A percentile compares a stretch with the other conserved stretches of the same genome.
phyloP scores from a whole-genome alignment of 92 coral and sea anemone species.

The Bergia sp. region DNA sequence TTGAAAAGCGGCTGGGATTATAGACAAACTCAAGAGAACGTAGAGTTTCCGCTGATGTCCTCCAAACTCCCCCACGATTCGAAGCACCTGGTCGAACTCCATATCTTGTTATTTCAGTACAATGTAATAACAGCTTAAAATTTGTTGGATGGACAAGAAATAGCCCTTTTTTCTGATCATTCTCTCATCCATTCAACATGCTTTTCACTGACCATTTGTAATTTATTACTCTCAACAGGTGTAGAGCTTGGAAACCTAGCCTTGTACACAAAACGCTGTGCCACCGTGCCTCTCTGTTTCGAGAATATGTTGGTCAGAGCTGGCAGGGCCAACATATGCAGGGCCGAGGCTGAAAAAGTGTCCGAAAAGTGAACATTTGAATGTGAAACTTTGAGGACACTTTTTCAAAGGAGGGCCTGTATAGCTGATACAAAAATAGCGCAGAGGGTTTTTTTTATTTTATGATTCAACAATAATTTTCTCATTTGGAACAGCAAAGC shows the following conservation, averaged over 20 bases:
- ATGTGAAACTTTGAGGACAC: no score
- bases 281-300: background rate
- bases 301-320: no score
- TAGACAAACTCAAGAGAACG: slow-evolving; percentile 77
- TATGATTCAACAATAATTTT: no score
- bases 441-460: no score
- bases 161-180: background rate
- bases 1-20: slow-evolving; percentile 96
- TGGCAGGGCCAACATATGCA: no score
- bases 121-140: background rate
- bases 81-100: slow-evolving; percentile 97
- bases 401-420: no score
- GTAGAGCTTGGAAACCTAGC: slow-evolving; percentile 43
- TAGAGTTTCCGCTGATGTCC: slow-evolving; percentile 90
- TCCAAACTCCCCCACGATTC: slow-evolving; percentile 97
- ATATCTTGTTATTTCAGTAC: slow-evolving; percentile 41
- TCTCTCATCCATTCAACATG: background rate
- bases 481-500: no score
- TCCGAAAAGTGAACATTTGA: no score
- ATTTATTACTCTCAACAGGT: slow-evolving; percentile 27
- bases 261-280: background rate
- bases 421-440: no score
- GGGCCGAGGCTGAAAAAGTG: no score
- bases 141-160: background rate
- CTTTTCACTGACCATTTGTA: slow-evolving; percentile 21